Evolutionary conservation across 2,888 invertebrate species (phyloP), one percentile per base, ranked within the genome.

Genomic region (Macropis europaea): DNA sequence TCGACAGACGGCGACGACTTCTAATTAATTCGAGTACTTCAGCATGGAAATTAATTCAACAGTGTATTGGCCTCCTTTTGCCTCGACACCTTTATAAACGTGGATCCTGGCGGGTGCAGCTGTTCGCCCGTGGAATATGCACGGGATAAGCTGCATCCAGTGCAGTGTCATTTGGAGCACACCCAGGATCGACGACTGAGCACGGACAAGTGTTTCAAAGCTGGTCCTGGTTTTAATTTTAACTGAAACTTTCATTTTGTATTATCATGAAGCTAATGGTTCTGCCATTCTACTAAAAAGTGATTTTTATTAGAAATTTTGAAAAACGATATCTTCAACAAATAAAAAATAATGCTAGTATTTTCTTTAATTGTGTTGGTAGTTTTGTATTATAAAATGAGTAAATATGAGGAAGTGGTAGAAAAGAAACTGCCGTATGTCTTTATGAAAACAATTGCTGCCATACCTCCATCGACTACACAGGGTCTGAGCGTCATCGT

Each of bases 1-100:
- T 48, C 43, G 50, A 36, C 38, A 34, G 26, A 54, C 60, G 34
- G 42, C 72, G 62, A 56, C 64, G 47, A 77, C 61, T 70, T 76
- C 69, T 81, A 76, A 81, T 81, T 81, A 81, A 81, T 81, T 79
- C 67, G 54, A 77, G 74, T 73, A 77, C 57, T 66, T 69, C 45
- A 48, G 59, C 60, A 60, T 69, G 66, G 40, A 69, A 71, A 77
- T 78, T 77, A 77, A 76, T 76, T 60, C 62, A 52, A 38, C 36
- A 11, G 56, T 43, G 48, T 63, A 40, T 64, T 42, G 53, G 30
- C 43, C 30, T 57, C 60, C 53, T 63, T 52, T 61, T 45, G 32
- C 7, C n/a, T 5, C 30, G 52, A 47, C 67, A 62, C 67, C 60
- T 59, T 62, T 73, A 67, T 66, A 72, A 73, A 71, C 62, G 19